Base-by-base conservation (phyloP, 2,888 invertebrate genomes). In the Tipula lateralis region DNA sequence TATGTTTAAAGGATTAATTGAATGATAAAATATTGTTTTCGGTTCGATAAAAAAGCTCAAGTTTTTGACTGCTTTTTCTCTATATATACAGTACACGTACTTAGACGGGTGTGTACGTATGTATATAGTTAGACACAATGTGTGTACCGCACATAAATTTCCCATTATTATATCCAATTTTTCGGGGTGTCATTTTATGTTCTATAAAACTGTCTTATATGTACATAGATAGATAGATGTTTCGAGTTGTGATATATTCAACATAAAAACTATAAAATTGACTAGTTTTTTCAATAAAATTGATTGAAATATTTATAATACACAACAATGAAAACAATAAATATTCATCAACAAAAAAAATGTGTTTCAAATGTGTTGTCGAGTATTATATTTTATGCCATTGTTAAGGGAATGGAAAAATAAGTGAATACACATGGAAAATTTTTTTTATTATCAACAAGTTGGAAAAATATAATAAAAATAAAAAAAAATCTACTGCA, bases 1-100 rank as follows among this genome's bases (percentile, higher is more conserved):
- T 66, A 24, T 66, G 66, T 66, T 66, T 24, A 66, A 66, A 66
- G 66, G 66, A 66, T 66, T 66, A 66, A 66, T 66, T 66, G 66
- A 66, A 66, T 24, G 19, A 66, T 66, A 66, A 66, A 66, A 66
- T 24, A 66, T 66, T 66, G 24, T 66, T 66, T 66, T 66, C 66
- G 66, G 66, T 66, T 66, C 66, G 66, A 66, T 24, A 24, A 66
- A 66, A 66, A 24, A 24, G 66, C 6, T 66, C 66, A 66, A 50
- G 12, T 66, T 66, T 66, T 66, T 66, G 66, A 66, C 66, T 19
- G 24, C 24, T 24, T 24, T 6, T 24, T 66, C 66, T 66, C 12
- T 36, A 7, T 6, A 32, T 4, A 6, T 32, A 32, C 36, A 36
- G 16, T 16, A 16, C 2, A 50, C n/a, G 16, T 50, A 50, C 44